A percentile compares a stretch with the other conserved stretches of the same genome.
These are phyloP conservation scores for Phyllostomus hastatus DNA, from an alignment of 2,113 vertebrate species.

Conservation along the genomic window DNA sequence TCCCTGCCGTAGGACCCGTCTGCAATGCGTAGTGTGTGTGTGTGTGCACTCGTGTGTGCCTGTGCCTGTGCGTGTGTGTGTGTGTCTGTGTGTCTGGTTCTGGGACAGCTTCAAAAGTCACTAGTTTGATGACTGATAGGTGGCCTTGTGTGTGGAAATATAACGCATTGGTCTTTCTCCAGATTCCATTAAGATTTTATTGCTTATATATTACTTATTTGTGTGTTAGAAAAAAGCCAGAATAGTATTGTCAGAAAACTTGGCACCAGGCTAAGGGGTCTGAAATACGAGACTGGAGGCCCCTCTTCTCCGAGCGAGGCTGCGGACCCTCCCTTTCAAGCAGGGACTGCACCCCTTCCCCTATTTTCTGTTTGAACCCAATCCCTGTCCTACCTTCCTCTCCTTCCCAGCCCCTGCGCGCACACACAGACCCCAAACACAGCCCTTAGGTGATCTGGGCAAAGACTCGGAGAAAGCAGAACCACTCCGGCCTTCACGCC, in stretches of 20 bases:
- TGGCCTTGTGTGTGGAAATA: conserved; percentile 69
- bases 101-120: conserved; percentile 40
- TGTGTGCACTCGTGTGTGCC: not conserved
- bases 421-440: not conserved
- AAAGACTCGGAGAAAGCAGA: not conserved
- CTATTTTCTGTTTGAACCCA: not conserved
- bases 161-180: conserved; percentile 42
- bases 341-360: not conserved
- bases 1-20: no score
- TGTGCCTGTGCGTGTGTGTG: no score
- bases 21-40: not conserved
- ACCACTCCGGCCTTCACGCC: no score
- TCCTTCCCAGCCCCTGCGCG: no score
- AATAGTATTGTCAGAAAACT: not conserved
- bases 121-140: conserved; percentile 51
- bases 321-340: not conserved
- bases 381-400: not conserved
- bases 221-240: conserved; percentile 1
- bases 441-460: no score
- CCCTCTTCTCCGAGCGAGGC: not conserved
- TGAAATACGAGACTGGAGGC: not conserved
- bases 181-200: conserved; percentile 66
- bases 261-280: conserved; percentile 12
- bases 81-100: not conserved
- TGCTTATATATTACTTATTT: conserved; percentile 72